A percentile compares a stretch with the other conserved stretches of the same genome.
These are phyloP conservation scores for Incurvaria masculella DNA, from an alignment of 2,888 invertebrate genomes.

Conservation along the genomic window DNA sequence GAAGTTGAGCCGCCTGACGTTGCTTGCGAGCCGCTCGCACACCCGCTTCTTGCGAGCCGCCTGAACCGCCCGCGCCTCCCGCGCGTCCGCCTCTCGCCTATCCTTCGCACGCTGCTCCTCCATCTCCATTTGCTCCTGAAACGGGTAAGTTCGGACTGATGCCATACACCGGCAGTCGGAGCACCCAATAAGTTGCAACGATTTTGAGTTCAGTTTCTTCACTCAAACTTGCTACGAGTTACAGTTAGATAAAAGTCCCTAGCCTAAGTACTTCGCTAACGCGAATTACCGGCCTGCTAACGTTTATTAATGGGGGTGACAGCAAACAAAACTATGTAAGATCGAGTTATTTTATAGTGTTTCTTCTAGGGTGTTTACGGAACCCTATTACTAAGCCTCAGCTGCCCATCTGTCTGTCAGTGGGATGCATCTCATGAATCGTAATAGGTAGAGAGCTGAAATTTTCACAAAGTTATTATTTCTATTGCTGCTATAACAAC, in stretches of 20 bases:
- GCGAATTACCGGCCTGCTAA: background rate
- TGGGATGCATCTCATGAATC: too few species aligned
- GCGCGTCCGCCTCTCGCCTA: slow-evolving; percentile 24
- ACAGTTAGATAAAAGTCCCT: background rate
- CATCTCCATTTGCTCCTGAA: slow-evolving; percentile 18
- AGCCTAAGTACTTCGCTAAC: too few species aligned
- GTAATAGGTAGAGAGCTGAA: too few species aligned
- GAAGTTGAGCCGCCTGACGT: slow-evolving; percentile 27
- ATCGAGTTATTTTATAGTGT: background rate
- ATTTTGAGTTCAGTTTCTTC: slow-evolving; percentile 14
- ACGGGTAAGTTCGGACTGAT: too few species aligned
- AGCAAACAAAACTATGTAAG: background rate
- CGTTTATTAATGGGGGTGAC: background rate
- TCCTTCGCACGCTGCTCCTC: slow-evolving; percentile 27
- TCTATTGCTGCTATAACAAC: too few species aligned
- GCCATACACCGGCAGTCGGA: too few species aligned
- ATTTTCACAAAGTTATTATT: too few species aligned
- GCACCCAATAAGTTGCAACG: too few species aligned
- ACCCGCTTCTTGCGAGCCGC: slow-evolving; percentile 41
- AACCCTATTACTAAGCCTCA: too few species aligned
- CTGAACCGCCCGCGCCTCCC: slow-evolving; percentile 24
- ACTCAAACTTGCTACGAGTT: too few species aligned
- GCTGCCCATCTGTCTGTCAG: too few species aligned
- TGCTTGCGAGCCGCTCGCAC: slow-evolving; percentile 26
- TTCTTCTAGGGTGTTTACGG: background rate